These are phyloP conservation scores for Polydrusus tereticollis DNA, from an alignment of 2,888 invertebrate species.

Conservation along the genomic window DNA sequence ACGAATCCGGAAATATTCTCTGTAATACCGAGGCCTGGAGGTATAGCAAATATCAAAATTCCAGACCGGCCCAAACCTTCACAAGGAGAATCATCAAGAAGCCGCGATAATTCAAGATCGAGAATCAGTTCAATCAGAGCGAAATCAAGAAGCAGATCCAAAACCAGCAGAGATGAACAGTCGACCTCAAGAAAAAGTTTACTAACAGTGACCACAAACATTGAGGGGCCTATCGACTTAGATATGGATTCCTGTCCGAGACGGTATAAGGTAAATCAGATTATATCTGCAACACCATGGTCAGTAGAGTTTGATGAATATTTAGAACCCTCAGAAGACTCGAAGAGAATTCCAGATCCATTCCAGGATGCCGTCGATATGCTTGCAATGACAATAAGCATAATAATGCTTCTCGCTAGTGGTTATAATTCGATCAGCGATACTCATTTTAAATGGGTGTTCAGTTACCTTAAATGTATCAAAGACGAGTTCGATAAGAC, in stretches of 20 bases:
- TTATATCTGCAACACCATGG: constrained; percentile 46
- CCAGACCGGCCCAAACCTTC: constrained; percentile 17
- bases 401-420: constrained; percentile 52
- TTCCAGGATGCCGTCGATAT: constrained; percentile 50
- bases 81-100: too few relatives aligned
- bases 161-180: neutral
- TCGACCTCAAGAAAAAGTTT: constrained; percentile 26
- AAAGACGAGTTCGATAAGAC: constrained; percentile 51
- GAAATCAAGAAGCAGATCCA: neutral
- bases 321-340: constrained; percentile 27
- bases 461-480: constrained; percentile 52
- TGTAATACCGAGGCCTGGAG: constrained; percentile 43
- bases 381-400: constrained; percentile 52
- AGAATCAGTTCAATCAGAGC: too few relatives aligned
- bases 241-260: constrained; percentile 28
- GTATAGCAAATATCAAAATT: constrained; percentile 38
- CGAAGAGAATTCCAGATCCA: constrained; percentile 33
- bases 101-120: too few relatives aligned
- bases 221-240: constrained; percentile 3
- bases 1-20: constrained; percentile 46
- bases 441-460: constrained; percentile 49
- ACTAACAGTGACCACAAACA: constrained; percentile 8
- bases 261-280: constrained; percentile 38
- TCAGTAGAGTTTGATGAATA: constrained; percentile 46
- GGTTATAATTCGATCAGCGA: constrained; percentile 41